Conservation (phyloP, 92 coral and sea anemone genomes). For the Desmophyllum pertusum region DNA sequence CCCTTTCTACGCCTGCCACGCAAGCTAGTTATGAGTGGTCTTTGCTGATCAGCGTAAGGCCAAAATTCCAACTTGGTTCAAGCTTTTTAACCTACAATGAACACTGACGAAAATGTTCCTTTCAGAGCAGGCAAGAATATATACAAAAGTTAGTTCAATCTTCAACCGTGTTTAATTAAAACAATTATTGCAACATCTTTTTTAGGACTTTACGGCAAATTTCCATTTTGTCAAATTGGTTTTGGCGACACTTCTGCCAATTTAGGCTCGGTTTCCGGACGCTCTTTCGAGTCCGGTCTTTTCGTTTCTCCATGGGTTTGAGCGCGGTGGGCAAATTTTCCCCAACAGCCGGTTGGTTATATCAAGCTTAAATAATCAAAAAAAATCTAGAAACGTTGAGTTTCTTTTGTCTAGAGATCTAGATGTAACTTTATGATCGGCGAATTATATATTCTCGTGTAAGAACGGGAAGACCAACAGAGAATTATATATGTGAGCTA, state of each 20-base stretch:
- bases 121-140: neutral
- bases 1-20: too few species aligned
- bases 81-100: too few species aligned
- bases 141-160: neutral
- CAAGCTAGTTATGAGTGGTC: neutral
- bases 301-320: neutral
- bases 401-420: neutral
- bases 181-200: neutral
- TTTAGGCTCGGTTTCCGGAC: neutral
- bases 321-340: neutral
- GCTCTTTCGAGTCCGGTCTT: neutral
- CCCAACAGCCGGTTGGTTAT: neutral
- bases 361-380: neutral
- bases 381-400: neutral
- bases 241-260: conserved; percentile 1
- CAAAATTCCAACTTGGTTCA: too few species aligned
- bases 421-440: neutral
- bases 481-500: too few species aligned
- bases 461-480: too few species aligned
- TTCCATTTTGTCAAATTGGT: neutral
- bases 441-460: too few species aligned
- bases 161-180: neutral
- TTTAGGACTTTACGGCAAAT: neutral
- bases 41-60: too few species aligned
- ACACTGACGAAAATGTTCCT: too few species aligned